Percentiles rank a stretch among this genome's conserved stretches.
Conservation (phyloP, 2,888 invertebrate species). For the Hoplodrina blanda region DNA sequence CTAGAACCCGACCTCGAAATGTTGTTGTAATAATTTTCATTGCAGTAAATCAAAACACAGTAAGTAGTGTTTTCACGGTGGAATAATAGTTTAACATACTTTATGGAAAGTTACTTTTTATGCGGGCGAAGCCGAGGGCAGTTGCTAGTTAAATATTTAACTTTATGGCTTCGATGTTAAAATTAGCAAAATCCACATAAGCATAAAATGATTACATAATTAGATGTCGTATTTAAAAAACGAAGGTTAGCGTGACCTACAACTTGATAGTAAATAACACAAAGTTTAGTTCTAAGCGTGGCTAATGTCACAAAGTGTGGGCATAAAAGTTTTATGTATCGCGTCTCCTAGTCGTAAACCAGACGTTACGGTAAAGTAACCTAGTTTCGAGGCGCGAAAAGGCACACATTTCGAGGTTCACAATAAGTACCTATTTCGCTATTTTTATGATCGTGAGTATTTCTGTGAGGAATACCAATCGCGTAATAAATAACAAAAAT, state of each 20-base stretch:
- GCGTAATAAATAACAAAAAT: background rate
- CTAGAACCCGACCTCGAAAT: no score
- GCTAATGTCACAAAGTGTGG: slow-evolving; percentile 71
- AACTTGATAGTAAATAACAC: slow-evolving; percentile 56
- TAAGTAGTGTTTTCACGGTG: no score
- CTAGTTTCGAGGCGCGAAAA: slow-evolving; percentile 68
- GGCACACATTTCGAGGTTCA: slow-evolving; percentile 58
- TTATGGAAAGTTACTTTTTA: background rate
- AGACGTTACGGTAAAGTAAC: slow-evolving; percentile 68
- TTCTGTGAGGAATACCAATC: slow-evolving; percentile 24
- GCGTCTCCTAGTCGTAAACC: slow-evolving; percentile 74
- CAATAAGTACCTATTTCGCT: slow-evolving; percentile 51
- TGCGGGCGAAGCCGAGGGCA: background rate
- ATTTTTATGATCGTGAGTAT: slow-evolving; percentile 42
- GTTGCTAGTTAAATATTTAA: slow-evolving; percentile 3
- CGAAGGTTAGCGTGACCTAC: slow-evolving; percentile 51
- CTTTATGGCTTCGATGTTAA: background rate
- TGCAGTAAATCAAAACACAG: no score
- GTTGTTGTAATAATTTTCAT: no score
- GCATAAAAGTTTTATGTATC: slow-evolving; percentile 78
- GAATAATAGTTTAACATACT: background rate
- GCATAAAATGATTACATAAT: slow-evolving; percentile 3
- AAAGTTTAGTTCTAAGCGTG: slow-evolving; percentile 58
- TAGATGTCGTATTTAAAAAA: slow-evolving; percentile 23
- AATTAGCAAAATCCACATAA: slow-evolving; percentile 8